Evolutionary conservation across 2,888 invertebrate genomes (phyloP), one percentile per base, ranked within the genome.

Genomic region (Vannuccia rotundouncinata): DNA sequence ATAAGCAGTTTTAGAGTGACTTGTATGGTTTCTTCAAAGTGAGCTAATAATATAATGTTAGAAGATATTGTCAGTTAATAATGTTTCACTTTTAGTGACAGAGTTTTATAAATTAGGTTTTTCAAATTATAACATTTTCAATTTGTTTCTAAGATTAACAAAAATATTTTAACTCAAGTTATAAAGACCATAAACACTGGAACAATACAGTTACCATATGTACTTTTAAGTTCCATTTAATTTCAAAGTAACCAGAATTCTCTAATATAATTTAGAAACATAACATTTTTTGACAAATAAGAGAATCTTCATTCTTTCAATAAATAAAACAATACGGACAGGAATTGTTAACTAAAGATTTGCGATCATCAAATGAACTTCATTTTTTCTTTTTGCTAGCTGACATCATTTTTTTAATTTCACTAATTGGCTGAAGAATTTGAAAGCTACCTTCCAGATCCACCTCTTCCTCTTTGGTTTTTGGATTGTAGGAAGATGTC

Each of bases 401-500:
- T 17, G 66, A 66, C 66, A 78, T 66, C 22, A 74, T 13, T 25
- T 79, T 79, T 27, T 79, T 79, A 1, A 73, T 74, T 74, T 79
- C 79, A 31, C 17, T 29, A 5, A 75, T 31, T 2, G 79, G 79
- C 60, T 79, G 73, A 74, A 79, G 74, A 25, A 79, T 79, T 75
- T 79, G 79, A 75, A 79, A 79, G 30, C 79, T 79, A 13, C 79
- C 79, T 29, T 79, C 79, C 25, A 79, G 31, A 74, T 79, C 79
- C 0, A 79, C 79, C 31, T 79, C 79, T 74, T 79, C 79, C 30
- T 79, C 79, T 22, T 79, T 79, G 28, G 79, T 75, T 77, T 79
- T 79, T 17, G 74, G 25, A 31, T 79, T 79, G 66, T 79, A 74
- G 1, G 79, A 77, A 13, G 31, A 25, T n/a, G 31, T 79, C 1